Base-by-base conservation (phyloP, 1,140 invertebrate species). In the Archegozetes longisetosus region DNA sequence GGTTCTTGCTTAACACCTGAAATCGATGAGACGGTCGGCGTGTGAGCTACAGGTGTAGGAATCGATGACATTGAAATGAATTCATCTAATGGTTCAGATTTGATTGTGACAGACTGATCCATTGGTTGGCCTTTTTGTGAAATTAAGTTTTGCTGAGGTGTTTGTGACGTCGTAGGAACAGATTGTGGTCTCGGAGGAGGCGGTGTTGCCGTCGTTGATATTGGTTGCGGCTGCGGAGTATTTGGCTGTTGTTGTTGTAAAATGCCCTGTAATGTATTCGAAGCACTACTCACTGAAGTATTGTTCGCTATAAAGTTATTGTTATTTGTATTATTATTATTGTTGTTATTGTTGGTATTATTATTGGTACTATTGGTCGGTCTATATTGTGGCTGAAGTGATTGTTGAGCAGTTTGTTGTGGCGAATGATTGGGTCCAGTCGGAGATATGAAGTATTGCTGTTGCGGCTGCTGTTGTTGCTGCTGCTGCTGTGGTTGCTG, bases 1-100 rank as follows among this genome's bases (percentile, higher is more conserved):
- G 80, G 74, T 67, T 84, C 82, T 55, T 77, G 75, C 68, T 85
- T 86, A 2, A 83, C 76, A 66, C 86, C 84, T 24, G 74, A 75
- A 70, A 85, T 85, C n/a, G 47, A 25, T 55, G 59, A 14, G 13
- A 40, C 6, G 23, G 22, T 4, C 28, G 12, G 24, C 27, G 54
- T 46, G 14, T 23, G 4, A 12, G 56, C 22, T 24, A 22, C 28
- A 25, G 27, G 27, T 46, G 58, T 24, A 46, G 46, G 58, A 25
- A 13, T 14, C 25, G 48, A 54, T 23, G 51, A 62, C 28, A 57
- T 24, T 53, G 57, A 4, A 26, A 25, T 40, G 4, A 3, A 2
- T 28, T 58, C 57, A 46, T 55, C 54, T 2, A 55, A 20, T 50
- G 48, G 54, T 22, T 32, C 23, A 40, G 24, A 55, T 61, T 61